Evolutionary conservation across 1,140 invertebrate species (phyloP).

Genomic region (Drosophila albomicans): DNA sequence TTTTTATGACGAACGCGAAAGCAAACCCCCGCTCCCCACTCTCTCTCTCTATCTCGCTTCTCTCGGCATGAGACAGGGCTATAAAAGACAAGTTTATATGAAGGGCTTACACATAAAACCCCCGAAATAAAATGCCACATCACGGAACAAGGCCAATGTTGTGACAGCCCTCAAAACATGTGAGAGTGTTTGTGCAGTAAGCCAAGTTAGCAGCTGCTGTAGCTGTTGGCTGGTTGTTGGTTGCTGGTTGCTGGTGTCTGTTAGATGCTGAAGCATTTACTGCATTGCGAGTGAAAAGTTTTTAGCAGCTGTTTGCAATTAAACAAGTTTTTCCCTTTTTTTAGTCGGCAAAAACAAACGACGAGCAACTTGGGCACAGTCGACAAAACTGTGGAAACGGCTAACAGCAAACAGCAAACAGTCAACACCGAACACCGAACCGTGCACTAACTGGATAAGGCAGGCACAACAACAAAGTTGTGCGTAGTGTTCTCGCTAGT

Average conservation of each 20-base stretch:
- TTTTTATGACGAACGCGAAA: slow-evolving; percentile 40
- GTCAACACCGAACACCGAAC: slow-evolving; percentile 5
- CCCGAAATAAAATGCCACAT: slow-evolving; percentile 68
- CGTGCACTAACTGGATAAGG: slow-evolving; percentile 21
- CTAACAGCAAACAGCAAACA: slow-evolving; percentile 38
- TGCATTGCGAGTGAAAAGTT: slow-evolving; percentile 56
- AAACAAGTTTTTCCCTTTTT: slow-evolving; percentile 70
- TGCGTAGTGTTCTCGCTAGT: slow-evolving; percentile 9
- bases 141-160: slow-evolving; percentile 67
- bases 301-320: slow-evolving; percentile 71
- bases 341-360: slow-evolving; percentile 16
- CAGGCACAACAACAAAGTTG: slow-evolving; percentile 28
- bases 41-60: background rate
- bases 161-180: slow-evolving; percentile 22
- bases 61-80: slow-evolving; percentile 11
- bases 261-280: slow-evolving; percentile 35
- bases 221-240: slow-evolving; percentile 20
- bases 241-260: slow-evolving; percentile 21
- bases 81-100: slow-evolving; percentile 75
- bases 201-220: slow-evolving; percentile 31
- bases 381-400: slow-evolving; percentile 6
- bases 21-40: background rate
- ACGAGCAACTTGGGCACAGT: slow-evolving; percentile 4
- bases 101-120: slow-evolving; percentile 64
- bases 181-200: slow-evolving; percentile 17